phyloP scores from a whole-genome alignment of 2,888 invertebrate species.

The Heliconius hortense region DNA sequence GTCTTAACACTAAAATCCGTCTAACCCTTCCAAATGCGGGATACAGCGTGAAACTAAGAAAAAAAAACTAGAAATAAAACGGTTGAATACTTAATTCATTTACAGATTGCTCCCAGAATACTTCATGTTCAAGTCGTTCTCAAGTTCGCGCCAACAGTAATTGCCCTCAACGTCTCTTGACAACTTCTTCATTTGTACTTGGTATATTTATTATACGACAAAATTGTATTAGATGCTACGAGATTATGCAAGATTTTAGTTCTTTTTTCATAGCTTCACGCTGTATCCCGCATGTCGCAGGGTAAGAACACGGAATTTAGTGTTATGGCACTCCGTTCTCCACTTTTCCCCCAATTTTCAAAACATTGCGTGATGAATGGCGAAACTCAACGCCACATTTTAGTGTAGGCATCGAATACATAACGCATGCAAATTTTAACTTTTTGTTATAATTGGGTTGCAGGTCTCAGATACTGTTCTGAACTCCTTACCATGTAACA shows the following conservation, averaged over 20 bases:
- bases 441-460: no score
- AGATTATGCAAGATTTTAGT: background rate
- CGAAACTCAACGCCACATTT: background rate
- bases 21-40: background rate
- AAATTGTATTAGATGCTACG: background rate
- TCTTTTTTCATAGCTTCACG: background rate
- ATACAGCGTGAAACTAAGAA: background rate
- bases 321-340: background rate
- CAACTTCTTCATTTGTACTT: slow-evolving; percentile 23
- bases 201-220: slow-evolving; percentile 1
- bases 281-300: background rate
- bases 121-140: slow-evolving; percentile 15
- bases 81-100: background rate
- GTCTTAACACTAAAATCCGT: background rate
- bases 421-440: no score
- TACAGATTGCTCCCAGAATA: background rate
- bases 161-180: slow-evolving; percentile 26
- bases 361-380: background rate
- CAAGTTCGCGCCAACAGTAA: slow-evolving; percentile 17
- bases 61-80: background rate
- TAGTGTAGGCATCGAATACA: no score
- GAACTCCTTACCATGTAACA: no score
- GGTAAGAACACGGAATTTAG: background rate
- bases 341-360: background rate
- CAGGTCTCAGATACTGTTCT: no score